phyloP scores from a whole-genome alignment of 2,113 vertebrate genomes.

The Echinops telfairi region DNA sequence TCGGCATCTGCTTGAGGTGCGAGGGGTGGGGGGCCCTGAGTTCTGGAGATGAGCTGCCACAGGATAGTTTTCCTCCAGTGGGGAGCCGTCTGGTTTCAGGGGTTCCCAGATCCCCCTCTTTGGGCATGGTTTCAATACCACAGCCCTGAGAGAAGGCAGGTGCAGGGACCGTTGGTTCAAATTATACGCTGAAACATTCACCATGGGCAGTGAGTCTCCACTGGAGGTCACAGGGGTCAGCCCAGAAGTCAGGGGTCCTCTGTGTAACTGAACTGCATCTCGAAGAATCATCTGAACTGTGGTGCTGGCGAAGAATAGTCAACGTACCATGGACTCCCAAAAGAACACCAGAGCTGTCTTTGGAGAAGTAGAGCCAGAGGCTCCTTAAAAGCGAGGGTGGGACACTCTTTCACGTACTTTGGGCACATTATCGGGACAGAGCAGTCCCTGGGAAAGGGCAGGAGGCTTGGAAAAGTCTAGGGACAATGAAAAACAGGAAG shows the following conservation, averaged over 20 bases:
- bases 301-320: no score
- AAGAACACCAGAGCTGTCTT: no score
- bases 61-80: neutral
- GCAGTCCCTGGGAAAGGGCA: no score
- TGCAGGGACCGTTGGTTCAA: conserved; percentile 14
- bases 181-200: neutral
- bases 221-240: neutral
- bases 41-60: conserved; percentile 24
- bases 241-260: neutral
- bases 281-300: no score
- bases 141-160: no score
- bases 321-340: no score
- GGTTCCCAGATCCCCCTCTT: neutral
- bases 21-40: neutral
- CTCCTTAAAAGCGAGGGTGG: no score
- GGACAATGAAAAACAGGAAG: no score
- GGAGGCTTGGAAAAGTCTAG: no score
- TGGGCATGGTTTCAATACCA: neutral
- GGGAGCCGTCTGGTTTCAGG: neutral
- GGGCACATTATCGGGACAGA: no score
- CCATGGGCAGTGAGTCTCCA: neutral
- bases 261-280: neutral
- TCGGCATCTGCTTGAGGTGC: neutral
- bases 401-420: no score
- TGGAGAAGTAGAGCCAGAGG: no score